Evolutionary conservation across 2,888 invertebrate species (phyloP).

Genomic region (Abrostola tripartita): DNA sequence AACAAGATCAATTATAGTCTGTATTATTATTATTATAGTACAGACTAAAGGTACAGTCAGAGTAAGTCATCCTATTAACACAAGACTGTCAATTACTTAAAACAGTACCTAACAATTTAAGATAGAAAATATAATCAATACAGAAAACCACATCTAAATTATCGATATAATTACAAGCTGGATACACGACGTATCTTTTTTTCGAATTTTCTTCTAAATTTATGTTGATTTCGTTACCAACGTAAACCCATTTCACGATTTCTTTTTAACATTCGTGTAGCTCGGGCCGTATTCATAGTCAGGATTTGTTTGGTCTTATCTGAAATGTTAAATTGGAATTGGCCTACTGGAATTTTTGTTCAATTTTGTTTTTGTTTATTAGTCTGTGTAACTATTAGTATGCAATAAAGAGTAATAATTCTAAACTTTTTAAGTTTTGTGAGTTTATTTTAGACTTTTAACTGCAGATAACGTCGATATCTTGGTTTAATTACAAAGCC

Average conservation of each 20-base stretch:
- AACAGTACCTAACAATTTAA: not conserved
- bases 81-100: not conserved
- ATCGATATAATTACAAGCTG: constrained; percentile 50
- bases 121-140: constrained; percentile 33
- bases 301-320: constrained; percentile 2
- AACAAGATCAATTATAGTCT: too few species aligned
- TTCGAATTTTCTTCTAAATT: constrained; percentile 77
- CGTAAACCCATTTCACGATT: constrained; percentile 85
- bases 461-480: too few species aligned
- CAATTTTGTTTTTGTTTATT: not conserved
- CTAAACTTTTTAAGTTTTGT: too few species aligned
- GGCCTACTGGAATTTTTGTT: not conserved
- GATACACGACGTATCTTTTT: constrained; percentile 53
- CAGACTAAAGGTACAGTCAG: too few species aligned
- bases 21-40: too few species aligned
- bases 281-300: constrained; percentile 74
- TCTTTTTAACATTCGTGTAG: constrained; percentile 83
- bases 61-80: too few species aligned
- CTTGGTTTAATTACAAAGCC: too few species aligned
- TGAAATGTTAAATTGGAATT: constrained; percentile 5
- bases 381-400: not conserved
- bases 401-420: not conserved
- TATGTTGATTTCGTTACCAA: constrained; percentile 86
- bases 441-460: too few species aligned
- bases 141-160: constrained; percentile 42